These are phyloP conservation scores for Drosophila prolongata DNA, from an alignment of 2,888 invertebrate genomes.

Conservation along the genomic window DNA sequence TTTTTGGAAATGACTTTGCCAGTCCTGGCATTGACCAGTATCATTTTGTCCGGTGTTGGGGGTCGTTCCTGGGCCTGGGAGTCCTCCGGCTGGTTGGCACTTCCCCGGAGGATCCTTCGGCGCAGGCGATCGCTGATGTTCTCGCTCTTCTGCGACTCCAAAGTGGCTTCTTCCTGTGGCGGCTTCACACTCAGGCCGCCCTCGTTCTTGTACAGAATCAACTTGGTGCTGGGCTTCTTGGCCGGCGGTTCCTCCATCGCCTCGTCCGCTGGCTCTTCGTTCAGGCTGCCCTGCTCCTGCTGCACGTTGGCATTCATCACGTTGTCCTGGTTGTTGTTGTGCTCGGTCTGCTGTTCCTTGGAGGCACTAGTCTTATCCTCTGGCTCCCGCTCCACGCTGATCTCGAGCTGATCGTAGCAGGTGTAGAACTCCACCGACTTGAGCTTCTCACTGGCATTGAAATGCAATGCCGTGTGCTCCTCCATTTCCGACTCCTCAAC, in stretches of 20 bases:
- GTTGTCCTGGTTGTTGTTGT: conserved; percentile 81
- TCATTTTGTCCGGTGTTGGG: conserved; percentile 76
- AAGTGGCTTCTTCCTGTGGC: conserved; percentile 37
- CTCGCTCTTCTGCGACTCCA: conserved; percentile 52
- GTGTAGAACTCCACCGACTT: conserved; percentile 83
- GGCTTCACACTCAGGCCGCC: conserved; percentile 78
- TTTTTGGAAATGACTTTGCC: conserved; percentile 84
- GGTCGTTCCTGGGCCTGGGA: conserved; percentile 29
- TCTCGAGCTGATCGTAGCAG: conserved; percentile 82
- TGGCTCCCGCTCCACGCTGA: conserved; percentile 73
- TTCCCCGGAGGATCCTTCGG: conserved; percentile 79
- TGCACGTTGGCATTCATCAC: conserved; percentile 76
- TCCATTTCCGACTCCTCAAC: conserved; percentile 90
- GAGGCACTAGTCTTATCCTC: conserved; percentile 7
- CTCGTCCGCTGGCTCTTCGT: background rate
- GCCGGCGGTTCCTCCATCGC: conserved; percentile 6
- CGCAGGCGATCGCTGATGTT: conserved; percentile 82
- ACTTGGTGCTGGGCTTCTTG: conserved; percentile 71
- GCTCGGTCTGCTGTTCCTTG: conserved; percentile 30
- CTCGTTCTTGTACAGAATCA: conserved; percentile 81
- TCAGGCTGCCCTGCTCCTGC: conserved; percentile 23
- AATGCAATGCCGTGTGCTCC: conserved; percentile 93
- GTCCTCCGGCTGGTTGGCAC: conserved; percentile 42
- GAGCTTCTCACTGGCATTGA: conserved; percentile 84
- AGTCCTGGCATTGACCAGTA: conserved; percentile 84